phyloP scores from a whole-genome alignment of 2,888 invertebrate genomes.

The Hoplodrina ambigua region DNA sequence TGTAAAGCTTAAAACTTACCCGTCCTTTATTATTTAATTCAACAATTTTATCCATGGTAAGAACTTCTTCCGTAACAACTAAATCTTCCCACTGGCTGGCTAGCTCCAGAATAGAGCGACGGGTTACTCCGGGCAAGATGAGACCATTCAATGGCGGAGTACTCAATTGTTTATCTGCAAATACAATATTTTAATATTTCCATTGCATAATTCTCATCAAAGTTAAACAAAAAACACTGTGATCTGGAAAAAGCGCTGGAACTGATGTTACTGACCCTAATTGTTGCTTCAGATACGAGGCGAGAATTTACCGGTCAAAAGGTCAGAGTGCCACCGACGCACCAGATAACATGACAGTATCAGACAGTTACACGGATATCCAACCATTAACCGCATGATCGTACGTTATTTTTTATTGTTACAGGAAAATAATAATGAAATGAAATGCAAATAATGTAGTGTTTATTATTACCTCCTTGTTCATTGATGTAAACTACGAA shows the following conservation, averaged over 20 bases:
- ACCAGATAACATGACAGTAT: constrained; percentile 79
- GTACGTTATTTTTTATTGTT: constrained; percentile 47
- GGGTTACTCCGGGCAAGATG: constrained; percentile 98
- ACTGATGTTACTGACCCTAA: constrained; percentile 83
- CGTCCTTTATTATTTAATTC: constrained; percentile 94
- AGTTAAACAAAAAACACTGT: constrained; percentile 25
- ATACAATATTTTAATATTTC: constrained; percentile 51
- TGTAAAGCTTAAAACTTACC: constrained; percentile 90
- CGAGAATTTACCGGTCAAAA: constrained; percentile 85
- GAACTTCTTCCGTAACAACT: constrained; percentile 94
- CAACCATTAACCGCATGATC: constrained; percentile 68
- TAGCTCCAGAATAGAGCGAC: constrained; percentile 96
- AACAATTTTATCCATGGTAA: constrained; percentile 96
- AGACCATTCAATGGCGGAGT: constrained; percentile 98
- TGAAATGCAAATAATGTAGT: background rate
- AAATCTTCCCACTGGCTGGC: constrained; percentile 96
- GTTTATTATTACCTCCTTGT: constrained; percentile 94
- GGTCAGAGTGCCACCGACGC: constrained; percentile 77
- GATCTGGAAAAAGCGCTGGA: constrained; percentile 56
- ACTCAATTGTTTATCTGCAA: constrained; percentile 95
- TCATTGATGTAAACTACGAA: constrained; percentile 97
- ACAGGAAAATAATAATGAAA: constrained; percentile 30
- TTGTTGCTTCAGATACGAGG: constrained; percentile 84
- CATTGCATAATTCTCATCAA: constrained; percentile 29
- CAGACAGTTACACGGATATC: constrained; percentile 74